phyloP scores from a whole-genome alignment of 2,113 vertebrate species.

The Eonycteris spelaea region DNA sequence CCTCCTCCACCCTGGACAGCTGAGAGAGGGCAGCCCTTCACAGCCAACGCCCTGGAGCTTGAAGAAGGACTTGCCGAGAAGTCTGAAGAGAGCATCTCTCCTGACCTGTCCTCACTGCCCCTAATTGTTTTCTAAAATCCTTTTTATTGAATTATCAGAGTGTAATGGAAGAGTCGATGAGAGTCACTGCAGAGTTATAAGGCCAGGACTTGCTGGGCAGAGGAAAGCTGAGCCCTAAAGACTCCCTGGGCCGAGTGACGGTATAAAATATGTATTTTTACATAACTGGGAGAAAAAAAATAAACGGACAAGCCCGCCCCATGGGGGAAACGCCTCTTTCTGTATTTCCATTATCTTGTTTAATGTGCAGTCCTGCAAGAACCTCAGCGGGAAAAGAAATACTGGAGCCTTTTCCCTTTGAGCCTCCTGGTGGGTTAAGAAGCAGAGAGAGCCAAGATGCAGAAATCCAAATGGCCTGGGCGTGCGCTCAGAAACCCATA shows the following conservation, averaged over 20 bases:
- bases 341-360: constrained; percentile 74
- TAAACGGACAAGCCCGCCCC: constrained; percentile 44
- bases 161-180: constrained; percentile 58
- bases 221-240: constrained; percentile 52
- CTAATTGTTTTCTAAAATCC: constrained; percentile 69
- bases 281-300: constrained; percentile 68
- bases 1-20: not conserved
- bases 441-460: constrained; percentile 38
- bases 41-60: not conserved
- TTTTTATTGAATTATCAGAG: constrained; percentile 71
- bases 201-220: constrained; percentile 37
- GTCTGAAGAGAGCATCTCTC: not conserved
- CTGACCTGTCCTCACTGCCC: constrained; percentile 25
- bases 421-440: constrained; percentile 62
- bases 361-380: constrained; percentile 48
- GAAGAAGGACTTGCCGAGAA: constrained; percentile 34
- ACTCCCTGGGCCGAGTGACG: not conserved
- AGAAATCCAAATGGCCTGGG: constrained; percentile 55
- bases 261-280: constrained; percentile 77
- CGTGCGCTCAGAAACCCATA: constrained; percentile 49
- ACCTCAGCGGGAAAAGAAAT: constrained; percentile 58
- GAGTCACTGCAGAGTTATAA: not conserved
- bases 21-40: not conserved
- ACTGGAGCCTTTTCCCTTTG: constrained; percentile 33
- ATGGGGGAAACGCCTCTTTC: constrained; percentile 57